Evolutionary conservation across 2,797 vertebrate genomes (phyloP), one percentile per base, ranked within the genome.

Genomic region (Prunella strophiata): DNA sequence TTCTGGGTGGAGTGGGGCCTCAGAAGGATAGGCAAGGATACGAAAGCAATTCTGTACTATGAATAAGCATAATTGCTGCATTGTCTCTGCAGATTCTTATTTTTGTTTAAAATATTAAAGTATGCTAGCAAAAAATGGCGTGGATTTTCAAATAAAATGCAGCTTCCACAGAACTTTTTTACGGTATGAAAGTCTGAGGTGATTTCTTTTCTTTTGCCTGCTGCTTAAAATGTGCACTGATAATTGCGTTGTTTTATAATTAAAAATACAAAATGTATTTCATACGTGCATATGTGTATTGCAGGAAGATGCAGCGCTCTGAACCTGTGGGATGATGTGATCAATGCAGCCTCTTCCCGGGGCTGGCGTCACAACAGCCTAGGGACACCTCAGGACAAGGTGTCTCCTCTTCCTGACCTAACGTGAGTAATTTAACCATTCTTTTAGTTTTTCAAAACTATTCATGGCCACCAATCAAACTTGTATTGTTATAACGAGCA

Each of bases 91-190:
- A 99, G 99, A 99, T 98, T 99, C 98, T n/a, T 99, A 99, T 98
- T 99, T 99, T 99, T 99, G 99, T 99, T 99, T 99, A 99, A 99
- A 99, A 99, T 99, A 98, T 98, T 99, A 98, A 98, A 98, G 98
- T 98, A 99, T 98, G 99, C 99, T 99, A 98, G 99, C 99, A 98
- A 98, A 99, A 98, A 98, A n/a, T n/a, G 99, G 98, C 98, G 99
- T 99, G 98, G 98, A 99, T 99, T 99, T 99, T 99, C 98, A 99
- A 99, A 99, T 99, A 99, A 99, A 99, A 98, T 98, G 98, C 98
- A 99, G 98, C 99, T 99, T 99, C 98, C 98, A 99, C 98, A 98
- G 96, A 98, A 97, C 85, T 97, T 96, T 97, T 96, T 97, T 98
- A 97, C 94, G 75, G 96, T 97, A 97, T 97, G 96, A 96, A 97